These are phyloP conservation scores for Calycopis cecrops DNA, from an alignment of 1,140 invertebrate genomes.

Conservation along the genomic window DNA sequence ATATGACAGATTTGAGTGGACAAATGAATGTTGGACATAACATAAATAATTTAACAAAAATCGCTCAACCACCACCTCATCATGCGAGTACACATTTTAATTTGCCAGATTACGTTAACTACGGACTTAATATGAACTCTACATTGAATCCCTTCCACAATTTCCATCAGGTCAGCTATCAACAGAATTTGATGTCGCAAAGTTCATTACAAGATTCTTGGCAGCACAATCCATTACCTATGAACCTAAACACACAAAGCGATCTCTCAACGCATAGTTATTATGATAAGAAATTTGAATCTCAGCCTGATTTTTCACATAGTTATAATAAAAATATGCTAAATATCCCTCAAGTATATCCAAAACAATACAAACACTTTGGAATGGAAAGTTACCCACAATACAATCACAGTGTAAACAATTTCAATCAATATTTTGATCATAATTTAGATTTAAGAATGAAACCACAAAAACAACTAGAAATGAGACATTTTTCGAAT, in stretches of 20 bases:
- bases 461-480: conserved; percentile 4
- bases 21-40: conserved; percentile 46
- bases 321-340: conserved; percentile 32
- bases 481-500: conserved; percentile 2
- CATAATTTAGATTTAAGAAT: conserved; percentile 27
- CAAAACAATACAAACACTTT: conserved; percentile 41
- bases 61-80: conserved; percentile 34
- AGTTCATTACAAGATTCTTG: conserved; percentile 37
- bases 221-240: conserved; percentile 48
- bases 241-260: conserved; percentile 47
- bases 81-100: conserved; percentile 35
- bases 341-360: conserved; percentile 48
- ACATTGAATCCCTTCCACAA: conserved; percentile 42
- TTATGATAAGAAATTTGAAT: conserved; percentile 22
- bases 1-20: conserved; percentile 40
- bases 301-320: conserved; percentile 21
- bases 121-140: conserved; percentile 41
- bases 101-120: conserved; percentile 40
- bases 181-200: conserved; percentile 35
- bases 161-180: conserved; percentile 40
- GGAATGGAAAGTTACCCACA: conserved; percentile 26
- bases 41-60: conserved; percentile 52
- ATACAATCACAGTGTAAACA: conserved; percentile 23
- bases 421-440: conserved; percentile 30
- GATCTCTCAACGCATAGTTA: conserved; percentile 29